Percentiles rank a stretch among this genome's conserved stretches.
Conservation (phyloP, 2,113 vertebrate species). For the Paratilapia polleni region DNA sequence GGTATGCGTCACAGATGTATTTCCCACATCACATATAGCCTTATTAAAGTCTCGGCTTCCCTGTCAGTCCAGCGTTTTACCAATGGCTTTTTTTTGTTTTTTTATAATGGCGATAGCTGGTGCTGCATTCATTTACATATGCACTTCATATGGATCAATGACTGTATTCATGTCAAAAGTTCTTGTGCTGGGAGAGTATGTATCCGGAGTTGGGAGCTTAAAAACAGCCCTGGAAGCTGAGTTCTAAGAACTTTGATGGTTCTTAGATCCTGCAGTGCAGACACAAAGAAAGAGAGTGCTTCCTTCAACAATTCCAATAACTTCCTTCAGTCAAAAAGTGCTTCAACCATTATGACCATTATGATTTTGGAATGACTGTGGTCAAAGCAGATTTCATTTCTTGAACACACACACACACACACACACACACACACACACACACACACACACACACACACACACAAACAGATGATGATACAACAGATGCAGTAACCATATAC, state of each 20-base stretch:
- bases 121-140: neutral
- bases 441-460: too few relatives aligned
- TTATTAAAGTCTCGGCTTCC: neutral
- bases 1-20: neutral
- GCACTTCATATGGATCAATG: too few relatives aligned
- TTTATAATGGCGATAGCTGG: neutral
- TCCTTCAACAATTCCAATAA: constrained; percentile 2
- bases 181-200: neutral
- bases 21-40: neutral
- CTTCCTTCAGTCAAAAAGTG: neutral
- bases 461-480: too few relatives aligned
- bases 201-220: neutral
- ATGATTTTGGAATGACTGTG: neutral
- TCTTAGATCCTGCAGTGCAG: neutral
- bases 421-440: too few relatives aligned
- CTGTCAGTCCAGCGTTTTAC: neutral
- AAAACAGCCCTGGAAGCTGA: neutral
- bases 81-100: neutral
- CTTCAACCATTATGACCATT: neutral
- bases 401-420: neutral
- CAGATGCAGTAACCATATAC: neutral
- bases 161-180: neutral
- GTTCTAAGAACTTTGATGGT: neutral
- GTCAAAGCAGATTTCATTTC: neutral
- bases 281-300: neutral